Evolutionary conservation across 2,797 vertebrate genomes (phyloP), one percentile per base, ranked within the genome.

Genomic region (Labroides dimidiatus): DNA sequence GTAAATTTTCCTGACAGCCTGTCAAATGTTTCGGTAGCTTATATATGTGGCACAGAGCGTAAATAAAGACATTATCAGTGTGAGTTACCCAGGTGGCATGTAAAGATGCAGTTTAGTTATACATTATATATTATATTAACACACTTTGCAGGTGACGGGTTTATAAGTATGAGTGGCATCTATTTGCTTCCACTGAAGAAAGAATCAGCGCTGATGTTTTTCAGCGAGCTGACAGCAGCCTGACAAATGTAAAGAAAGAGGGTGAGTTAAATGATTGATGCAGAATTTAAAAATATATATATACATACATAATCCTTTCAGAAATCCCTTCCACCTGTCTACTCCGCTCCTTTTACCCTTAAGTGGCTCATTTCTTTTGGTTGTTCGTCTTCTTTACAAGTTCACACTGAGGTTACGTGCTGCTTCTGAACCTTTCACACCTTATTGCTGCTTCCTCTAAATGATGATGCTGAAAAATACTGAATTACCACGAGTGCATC

Each of bases 381-480:
- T 41, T 1, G 2, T 56, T 69, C 16, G 8, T 47, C 10, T 20
- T 1, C 14, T 43, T n/a, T 14, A 9, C 19, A 2, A n/a, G 77
- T 71, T 75, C 63, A 59, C 27, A 15, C 16, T 17, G 48, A 10
- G 63, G 49, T 67, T 10, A 44, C 42, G 6, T 21, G 33, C 41
- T 49, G 33, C 13, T 14, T 14, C 19, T 55, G 16, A 24, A 49
- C 61, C 16, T 15, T 6, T 16, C 37, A 39, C 50, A 44, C 13
- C 41, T 54, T 23, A 17, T 15, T 21, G 15, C 43, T 23, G 24
- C 19, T 27, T 17, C 27, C n/a, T 12, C 36, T 24, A 36, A 41
- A 39, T 41, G 44, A 60, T 3, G 55, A 64, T 10, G 7, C 6
- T 19, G 1, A n/a, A 15, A 15, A 47, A 48, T 12, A 69, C n/a